Base-by-base conservation (phyloP, 2,797 vertebrate species). In the Pseudochaenichthys georgianus region DNA sequence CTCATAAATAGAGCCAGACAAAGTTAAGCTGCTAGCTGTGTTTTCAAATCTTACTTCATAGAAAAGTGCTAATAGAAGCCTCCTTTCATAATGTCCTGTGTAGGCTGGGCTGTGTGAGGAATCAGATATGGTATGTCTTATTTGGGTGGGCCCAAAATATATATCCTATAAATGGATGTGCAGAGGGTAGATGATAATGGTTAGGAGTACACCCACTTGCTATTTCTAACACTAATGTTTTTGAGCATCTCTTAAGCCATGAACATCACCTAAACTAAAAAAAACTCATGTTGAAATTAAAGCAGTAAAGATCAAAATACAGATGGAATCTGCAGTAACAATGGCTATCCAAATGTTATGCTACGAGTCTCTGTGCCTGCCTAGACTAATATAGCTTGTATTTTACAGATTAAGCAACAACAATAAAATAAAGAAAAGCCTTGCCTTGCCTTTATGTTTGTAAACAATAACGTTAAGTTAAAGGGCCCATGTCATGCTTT, bases 21-120 rank as follows among this genome's bases (percentile, higher is more conserved):
- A 85, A 81, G 86, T 82, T 85, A 87, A 84, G 80, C 88, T 69
- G 65, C 69, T 81, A 83, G 82, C 77, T 58, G 57, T 65, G 73
- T 52, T 61, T 64, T 69, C 53, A 43, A 70, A 53, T 58, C 67
- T 85, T 66, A 70, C 70, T 78, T 83, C 74, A 70, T 55, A 50
- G 77, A 77, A 62, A 59, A 8, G 57, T 45, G 64, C 76, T 83
- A 87, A 87, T 85, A 89, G 87, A 89, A 85, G 61, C 64, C 45
- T 76, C 42, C 64, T 77, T 86, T 74, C 62, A 81, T 78, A 75
- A 78, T 77, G 70, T 76, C 72, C 70, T 54, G 73, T 70, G 71
- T 68, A 67, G 81, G 80, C 54, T 1, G 50, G 67, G 69, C 62
- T 59, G 50, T 70, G 55, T 41, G 63, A 77, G 71, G 9, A 77